Evolutionary conservation across 1,140 invertebrate genomes (phyloP).

Genomic region (Aethina tumida): DNA sequence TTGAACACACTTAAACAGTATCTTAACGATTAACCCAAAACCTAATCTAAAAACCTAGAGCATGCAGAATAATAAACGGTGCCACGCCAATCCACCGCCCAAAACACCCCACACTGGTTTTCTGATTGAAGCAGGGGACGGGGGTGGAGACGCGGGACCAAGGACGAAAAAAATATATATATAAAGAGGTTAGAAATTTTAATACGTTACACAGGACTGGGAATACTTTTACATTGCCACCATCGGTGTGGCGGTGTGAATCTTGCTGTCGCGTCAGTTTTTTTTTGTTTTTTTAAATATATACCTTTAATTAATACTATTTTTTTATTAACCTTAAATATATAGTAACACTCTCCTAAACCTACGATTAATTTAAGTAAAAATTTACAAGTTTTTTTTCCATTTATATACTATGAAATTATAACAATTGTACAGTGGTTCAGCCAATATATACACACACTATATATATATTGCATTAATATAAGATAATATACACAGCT

Average conservation of each 20-base stretch:
- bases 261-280: constrained; percentile 1
- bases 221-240: too few species aligned
- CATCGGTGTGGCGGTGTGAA: constrained; percentile 4
- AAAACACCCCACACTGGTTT: too few species aligned
- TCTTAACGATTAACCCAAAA: too few species aligned
- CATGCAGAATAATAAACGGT: too few species aligned
- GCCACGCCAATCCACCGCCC: too few species aligned
- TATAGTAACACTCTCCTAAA: constrained; percentile 27
- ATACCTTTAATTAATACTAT: constrained; percentile 13
- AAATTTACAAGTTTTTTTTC: constrained; percentile 21
- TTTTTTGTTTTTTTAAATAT: constrained; percentile 14
- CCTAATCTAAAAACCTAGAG: too few species aligned
- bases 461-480: constrained; percentile 34
- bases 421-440: constrained; percentile 37
- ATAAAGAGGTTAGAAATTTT: too few species aligned
- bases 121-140: too few species aligned
- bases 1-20: too few species aligned
- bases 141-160: too few species aligned
- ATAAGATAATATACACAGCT: constrained; percentile 34
- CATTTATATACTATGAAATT: constrained; percentile 36
- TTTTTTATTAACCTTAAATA: constrained; percentile 21
- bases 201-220: too few species aligned
- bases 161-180: too few species aligned
- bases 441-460: constrained; percentile 33
- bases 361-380: constrained; percentile 15